Evolutionary conservation across 2,888 invertebrate genomes (phyloP).

Genomic region (Synanthedon vespiformis): DNA sequence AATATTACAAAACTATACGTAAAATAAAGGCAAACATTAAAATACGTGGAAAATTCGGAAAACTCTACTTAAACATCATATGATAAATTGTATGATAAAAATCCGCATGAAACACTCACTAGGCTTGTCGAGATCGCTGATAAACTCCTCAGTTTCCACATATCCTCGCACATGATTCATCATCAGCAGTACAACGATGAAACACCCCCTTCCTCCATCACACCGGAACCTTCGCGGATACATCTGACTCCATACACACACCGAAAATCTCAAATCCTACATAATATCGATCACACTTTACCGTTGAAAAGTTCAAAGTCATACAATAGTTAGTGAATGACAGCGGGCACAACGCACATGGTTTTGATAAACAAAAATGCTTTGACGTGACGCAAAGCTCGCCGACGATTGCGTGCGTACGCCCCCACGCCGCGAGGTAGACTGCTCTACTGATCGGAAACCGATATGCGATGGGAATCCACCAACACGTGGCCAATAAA

Average conservation of each 20-base stretch:
- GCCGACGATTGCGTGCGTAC: conserved; percentile 34
- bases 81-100: no score
- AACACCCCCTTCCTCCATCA: conserved; percentile 10
- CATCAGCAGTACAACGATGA: conserved; percentile 22
- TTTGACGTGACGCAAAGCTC: conserved; percentile 16
- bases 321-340: not conserved
- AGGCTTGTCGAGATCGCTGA: conserved; percentile 70
- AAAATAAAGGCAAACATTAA: no score
- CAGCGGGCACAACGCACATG: conserved; percentile 22
- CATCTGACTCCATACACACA: conserved; percentile 5
- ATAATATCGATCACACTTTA: not conserved
- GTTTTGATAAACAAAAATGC: conserved; percentile 32
- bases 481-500: conserved; percentile 8
- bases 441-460: conserved; percentile 34
- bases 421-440: conserved; percentile 29
- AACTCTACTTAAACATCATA: no score
- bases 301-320: not conserved
- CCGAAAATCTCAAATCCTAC: not conserved
- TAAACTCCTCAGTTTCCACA: conserved; percentile 64
- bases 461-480: conserved; percentile 32
- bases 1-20: no score
- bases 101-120: conserved; percentile 35
- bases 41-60: no score
- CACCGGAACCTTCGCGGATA: conserved; percentile 1
- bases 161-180: conserved; percentile 40